These are phyloP conservation scores for Tetragonisca angustula DNA, from an alignment of 2,888 invertebrate species.

Conservation along the genomic window DNA sequence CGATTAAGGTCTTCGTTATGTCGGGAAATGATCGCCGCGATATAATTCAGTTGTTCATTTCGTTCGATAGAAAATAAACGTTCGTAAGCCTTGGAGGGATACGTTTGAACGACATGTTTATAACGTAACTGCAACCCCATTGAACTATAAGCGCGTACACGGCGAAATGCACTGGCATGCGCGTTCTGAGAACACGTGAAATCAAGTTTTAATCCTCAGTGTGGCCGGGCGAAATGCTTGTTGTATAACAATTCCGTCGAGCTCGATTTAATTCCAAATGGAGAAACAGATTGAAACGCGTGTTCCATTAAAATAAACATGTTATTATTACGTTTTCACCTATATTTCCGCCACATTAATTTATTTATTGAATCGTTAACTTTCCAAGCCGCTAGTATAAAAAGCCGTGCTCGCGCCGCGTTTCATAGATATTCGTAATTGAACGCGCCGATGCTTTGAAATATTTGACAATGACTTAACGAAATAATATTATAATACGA, in stretches of 20 bases:
- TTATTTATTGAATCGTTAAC: background rate
- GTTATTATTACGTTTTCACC: background rate
- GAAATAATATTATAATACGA: background rate
- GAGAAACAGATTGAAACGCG: too few species aligned
- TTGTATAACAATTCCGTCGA: background rate
- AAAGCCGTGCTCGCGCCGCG: too few species aligned
- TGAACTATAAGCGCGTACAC: background rate
- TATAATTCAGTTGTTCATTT: background rate
- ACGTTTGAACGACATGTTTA: background rate
- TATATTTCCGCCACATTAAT: background rate
- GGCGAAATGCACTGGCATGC: background rate
- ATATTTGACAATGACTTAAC: background rate
- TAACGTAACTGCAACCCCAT: background rate
- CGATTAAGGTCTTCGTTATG: too few species aligned
- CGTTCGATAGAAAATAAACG: background rate
- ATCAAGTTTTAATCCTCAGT: conserved; percentile 8
- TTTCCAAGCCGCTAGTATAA: too few species aligned
- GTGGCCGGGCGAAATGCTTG: background rate
- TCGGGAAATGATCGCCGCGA: background rate
- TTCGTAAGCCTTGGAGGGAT: too few species aligned
- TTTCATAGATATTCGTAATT: background rate
- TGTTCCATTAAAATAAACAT: background rate
- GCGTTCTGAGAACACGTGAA: background rate
- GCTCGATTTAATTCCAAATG: conserved; percentile 13
- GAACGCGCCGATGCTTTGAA: background rate